Evolutionary conservation across 1,140 invertebrate genomes (phyloP).

Genomic region (Apolygus lucorum): DNA sequence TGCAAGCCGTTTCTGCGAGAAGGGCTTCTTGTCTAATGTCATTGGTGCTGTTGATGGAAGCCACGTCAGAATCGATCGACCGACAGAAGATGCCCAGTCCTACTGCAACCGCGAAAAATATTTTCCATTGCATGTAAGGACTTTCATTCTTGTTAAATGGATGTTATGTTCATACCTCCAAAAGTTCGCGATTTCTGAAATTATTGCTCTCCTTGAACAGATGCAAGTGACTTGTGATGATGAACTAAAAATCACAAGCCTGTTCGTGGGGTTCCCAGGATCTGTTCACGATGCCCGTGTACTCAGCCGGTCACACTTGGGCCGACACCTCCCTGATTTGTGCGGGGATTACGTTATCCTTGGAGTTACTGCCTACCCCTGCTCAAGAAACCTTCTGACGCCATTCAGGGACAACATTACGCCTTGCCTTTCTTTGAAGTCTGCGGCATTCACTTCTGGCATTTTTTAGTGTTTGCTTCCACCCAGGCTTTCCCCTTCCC

Average conservation of each 20-base stretch:
- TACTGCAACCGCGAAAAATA: not conserved
- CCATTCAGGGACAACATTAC: not conserved
- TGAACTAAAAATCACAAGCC: not conserved
- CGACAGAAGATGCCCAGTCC: not conserved
- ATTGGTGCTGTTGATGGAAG: not conserved
- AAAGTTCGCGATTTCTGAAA: no score
- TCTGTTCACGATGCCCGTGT: not conserved
- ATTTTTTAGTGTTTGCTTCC: no score
- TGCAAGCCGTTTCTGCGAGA: not conserved
- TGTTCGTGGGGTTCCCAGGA: not conserved
- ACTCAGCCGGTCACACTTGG: not conserved
- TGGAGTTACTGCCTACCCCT: not conserved
- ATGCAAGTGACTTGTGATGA: not conserved
- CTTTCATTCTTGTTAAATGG: no score
- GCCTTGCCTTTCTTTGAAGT: no score
- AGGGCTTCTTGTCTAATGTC: not conserved
- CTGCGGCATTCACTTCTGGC: no score
- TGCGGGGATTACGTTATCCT: not conserved
- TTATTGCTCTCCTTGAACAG: no score
- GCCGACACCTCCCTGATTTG: not conserved
- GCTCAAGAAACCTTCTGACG: not conserved
- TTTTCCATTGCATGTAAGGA: not conserved
- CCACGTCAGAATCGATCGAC: not conserved
- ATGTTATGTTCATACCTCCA: no score
- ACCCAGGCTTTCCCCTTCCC: no score